phyloP scores from a whole-genome alignment of 2,888 invertebrate genomes.

The Andrena hattorfiana region DNA sequence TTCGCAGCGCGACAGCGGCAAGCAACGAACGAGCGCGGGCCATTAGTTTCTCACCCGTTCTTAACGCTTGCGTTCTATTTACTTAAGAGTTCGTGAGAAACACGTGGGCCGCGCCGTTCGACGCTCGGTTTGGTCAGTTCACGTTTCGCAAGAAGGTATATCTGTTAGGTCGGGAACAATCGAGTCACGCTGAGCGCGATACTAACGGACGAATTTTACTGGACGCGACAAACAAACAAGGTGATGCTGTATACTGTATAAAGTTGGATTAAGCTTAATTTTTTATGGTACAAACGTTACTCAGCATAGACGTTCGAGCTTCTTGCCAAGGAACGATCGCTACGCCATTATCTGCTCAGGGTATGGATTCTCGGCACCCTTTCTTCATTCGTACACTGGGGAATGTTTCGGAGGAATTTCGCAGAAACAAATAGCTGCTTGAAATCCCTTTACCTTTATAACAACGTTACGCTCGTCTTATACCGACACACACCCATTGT shows the following conservation, averaged over 20 bases:
- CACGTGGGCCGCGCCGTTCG: constrained; percentile 4
- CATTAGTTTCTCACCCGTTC: constrained; percentile 52
- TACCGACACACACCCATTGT: constrained; percentile 18
- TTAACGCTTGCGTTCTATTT: constrained; percentile 40
- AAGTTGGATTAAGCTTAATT: constrained; percentile 68
- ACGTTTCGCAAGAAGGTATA: constrained; percentile 22
- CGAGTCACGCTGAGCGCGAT: constrained; percentile 26
- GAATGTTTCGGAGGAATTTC: constrained; percentile 30
- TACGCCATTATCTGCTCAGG: constrained; percentile 70
- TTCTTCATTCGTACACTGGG: constrained; percentile 51
- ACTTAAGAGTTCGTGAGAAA: constrained; percentile 43
- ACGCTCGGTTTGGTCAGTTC: constrained; percentile 33
- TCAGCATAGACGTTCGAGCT: constrained; percentile 67
- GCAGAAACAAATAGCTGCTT: constrained; percentile 24
- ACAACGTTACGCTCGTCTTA: constrained; percentile 30
- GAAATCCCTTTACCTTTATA: constrained; percentile 39
- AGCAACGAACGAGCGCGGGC: constrained; percentile 30
- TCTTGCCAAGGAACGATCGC: constrained; percentile 64
- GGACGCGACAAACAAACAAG: constrained; percentile 48
- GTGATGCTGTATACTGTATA: constrained; percentile 65
- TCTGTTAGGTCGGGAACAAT: constrained; percentile 18
- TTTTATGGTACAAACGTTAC: constrained; percentile 73
- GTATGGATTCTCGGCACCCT: constrained; percentile 57
- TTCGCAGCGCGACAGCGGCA: constrained; percentile 25
- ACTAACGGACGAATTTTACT: constrained; percentile 41